phyloP scores from a whole-genome alignment of 53 echinoderm and acorn worm species.

The Astropecten irregularis region DNA sequence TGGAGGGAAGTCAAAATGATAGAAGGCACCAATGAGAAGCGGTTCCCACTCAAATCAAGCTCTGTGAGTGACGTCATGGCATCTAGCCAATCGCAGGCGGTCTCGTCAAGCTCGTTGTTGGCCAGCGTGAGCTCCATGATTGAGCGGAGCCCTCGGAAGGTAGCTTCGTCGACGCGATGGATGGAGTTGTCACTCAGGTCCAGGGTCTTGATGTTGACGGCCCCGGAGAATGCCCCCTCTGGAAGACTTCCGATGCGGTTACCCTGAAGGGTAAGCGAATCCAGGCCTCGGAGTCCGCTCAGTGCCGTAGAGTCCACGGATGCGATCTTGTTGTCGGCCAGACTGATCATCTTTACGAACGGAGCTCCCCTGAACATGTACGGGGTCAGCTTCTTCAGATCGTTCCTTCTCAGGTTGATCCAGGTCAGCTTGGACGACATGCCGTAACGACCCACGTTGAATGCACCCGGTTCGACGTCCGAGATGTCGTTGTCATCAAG shows the following conservation, averaged over 20 bases:
- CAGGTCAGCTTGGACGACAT: constrained; percentile 62
- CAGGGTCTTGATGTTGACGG: constrained; percentile 44
- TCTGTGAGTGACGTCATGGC: constrained; percentile 29
- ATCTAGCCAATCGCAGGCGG: constrained; percentile 43
- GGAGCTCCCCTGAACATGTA: constrained; percentile 61
- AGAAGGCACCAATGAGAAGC: constrained; percentile 2
- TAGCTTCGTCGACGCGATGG: constrained; percentile 37
- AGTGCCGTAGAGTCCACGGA: constrained; percentile 45
- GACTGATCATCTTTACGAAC: constrained; percentile 57
- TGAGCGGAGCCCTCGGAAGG: constrained; percentile 34
- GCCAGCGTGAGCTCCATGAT: constrained; percentile 58
- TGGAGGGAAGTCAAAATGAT: constrained; percentile 7
- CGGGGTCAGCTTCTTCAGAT: constrained; percentile 34
- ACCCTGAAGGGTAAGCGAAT: constrained; percentile 44
- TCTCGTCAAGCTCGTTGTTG: constrained; percentile 55
- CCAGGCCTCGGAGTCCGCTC: constrained; percentile 43
- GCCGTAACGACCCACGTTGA: constrained; percentile 43
- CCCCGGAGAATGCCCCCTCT: constrained; percentile 30
- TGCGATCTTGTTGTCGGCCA: constrained; percentile 62
- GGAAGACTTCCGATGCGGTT: constrained; percentile 47
- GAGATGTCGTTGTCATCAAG: constrained; percentile 54
- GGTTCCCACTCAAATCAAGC: constrained; percentile 38
- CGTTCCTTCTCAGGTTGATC: constrained; percentile 59
- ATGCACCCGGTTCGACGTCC: constrained; percentile 46
- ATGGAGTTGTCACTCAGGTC: constrained; percentile 63